Base-by-base conservation (phyloP, 1,140 invertebrate genomes). In the Musca vetustissima region DNA sequence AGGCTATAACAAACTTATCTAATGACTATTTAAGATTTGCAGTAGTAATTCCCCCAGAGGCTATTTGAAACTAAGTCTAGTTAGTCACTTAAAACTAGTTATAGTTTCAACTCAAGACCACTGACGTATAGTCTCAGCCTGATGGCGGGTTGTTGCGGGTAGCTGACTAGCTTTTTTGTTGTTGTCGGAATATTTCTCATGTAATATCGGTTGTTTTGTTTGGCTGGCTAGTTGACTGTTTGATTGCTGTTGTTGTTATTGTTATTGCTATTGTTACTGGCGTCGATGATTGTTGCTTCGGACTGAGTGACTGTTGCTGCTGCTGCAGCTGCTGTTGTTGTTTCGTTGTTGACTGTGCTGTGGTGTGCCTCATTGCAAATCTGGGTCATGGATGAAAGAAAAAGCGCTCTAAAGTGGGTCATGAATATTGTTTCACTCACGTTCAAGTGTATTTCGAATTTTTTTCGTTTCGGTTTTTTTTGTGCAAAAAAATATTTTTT, bases 381-480 rank as follows among this genome's bases (percentile, higher is more conserved):
- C 43, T 68, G 49, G 67, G 67, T 68, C 67, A 68, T 68, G 67
- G 67, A 59, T 68, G 67, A 68, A 68, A 68, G 67, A 68, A 68
- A 68, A 68, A 68, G 67, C 67, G 67, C 19, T 55, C 19, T 67
- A 68, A 68, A 59, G 67, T 68, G 67, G 67, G 67, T 68, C 67
- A 68, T 68, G 67, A 57, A 68, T 57, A 48, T 68, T 68, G 67
- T 61, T 68, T 68, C 55, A 49, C 67, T 68, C 53, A 57, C 55
- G 67, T 68, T 68, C 67, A 61, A 68, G 67, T 68, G 67, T 68
- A 68, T 68, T 68, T 68, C 67, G 32, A 68, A 48, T 47, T 68
- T 48, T 67, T 55, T 67, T 67, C 43, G 11, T 57, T 57, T 43
- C n/a, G 8, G 13, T 50, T 68, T 22, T 28, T 59, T 55, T 61